Conservation (phyloP, 2,888 invertebrate genomes). For the Aproaerema taeniolella region DNA sequence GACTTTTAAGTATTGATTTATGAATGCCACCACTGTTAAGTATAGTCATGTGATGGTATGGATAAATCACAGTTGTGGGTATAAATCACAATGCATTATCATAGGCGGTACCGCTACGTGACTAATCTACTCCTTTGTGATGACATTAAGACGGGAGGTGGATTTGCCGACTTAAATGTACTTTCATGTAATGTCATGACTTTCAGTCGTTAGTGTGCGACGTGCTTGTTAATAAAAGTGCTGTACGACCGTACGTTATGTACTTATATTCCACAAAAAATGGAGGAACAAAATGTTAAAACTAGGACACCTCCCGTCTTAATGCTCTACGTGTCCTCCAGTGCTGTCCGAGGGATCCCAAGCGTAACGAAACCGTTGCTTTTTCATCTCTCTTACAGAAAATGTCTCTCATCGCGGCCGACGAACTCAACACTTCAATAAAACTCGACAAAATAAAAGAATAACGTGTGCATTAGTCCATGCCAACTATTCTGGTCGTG, state of each 20-base stretch:
- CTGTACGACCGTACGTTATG: too few relatives aligned
- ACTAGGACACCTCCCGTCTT: too few relatives aligned
- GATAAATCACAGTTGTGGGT: conserved; percentile 71
- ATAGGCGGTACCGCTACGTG: conserved; percentile 70
- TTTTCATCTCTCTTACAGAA: conserved; percentile 16
- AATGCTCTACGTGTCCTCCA: too few relatives aligned
- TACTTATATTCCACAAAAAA: too few relatives aligned
- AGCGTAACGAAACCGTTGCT: conserved; percentile 33
- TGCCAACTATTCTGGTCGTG: conserved; percentile 39
- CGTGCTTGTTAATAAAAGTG: too few relatives aligned
- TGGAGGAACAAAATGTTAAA: too few relatives aligned
- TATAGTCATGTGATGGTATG: conserved; percentile 65
- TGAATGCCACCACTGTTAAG: conserved; percentile 65
- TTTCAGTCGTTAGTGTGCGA: too few relatives aligned
- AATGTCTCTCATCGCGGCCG: conserved; percentile 29
- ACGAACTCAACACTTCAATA: conserved; percentile 56
- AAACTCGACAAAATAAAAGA: conserved; percentile 52
- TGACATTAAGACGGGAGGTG: too few relatives aligned
- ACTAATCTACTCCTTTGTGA: conserved; percentile 56
- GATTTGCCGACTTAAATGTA: too few relatives aligned
- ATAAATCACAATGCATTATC: conserved; percentile 67
- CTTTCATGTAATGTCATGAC: too few relatives aligned
- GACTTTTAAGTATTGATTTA: conserved; percentile 71
- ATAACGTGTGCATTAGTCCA: conserved; percentile 58
- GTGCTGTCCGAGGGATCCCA: conserved; percentile 25